A percentile compares a stretch with the other conserved stretches of the same genome.
Conservation (phyloP, 2,888 invertebrate genomes). For the Drosophila lutescens region DNA sequence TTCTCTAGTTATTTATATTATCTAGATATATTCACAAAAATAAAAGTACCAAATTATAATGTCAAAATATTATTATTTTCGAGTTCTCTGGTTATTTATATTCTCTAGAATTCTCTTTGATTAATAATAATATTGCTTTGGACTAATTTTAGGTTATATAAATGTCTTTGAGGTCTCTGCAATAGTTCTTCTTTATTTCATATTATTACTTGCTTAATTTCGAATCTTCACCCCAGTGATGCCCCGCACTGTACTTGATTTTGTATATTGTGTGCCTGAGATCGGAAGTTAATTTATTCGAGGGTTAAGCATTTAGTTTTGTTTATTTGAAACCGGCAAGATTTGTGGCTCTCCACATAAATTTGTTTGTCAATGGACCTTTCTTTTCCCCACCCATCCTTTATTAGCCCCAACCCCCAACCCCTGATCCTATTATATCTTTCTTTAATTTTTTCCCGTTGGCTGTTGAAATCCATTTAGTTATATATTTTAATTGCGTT, state of each 20-base stretch:
- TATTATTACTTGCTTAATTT: not conserved
- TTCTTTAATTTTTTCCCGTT: conserved; percentile 5
- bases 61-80: no score
- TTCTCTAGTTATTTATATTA: no score
- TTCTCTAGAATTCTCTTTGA: no score
- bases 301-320: conserved; percentile 63
- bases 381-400: conserved; percentile 33
- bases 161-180: not conserved
- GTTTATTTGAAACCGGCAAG: conserved; percentile 72
- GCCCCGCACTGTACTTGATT: conserved; percentile 23
- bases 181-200: not conserved
- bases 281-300: conserved; percentile 78
- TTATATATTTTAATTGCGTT: conserved; percentile 50
- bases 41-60: no score
- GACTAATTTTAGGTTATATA: not conserved
- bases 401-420: not conserved
- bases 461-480: conserved; percentile 45
- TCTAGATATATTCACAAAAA: no score
- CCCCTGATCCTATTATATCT: not conserved
- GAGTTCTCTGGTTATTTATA: no score
- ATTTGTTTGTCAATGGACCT: conserved; percentile 77
- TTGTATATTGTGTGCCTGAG: conserved; percentile 15
- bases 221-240: not conserved
- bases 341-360: conserved; percentile 76
- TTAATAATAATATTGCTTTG: no score